Evolutionary conservation across 1,140 invertebrate species (phyloP), one percentile per base, ranked within the genome.

Genomic region (Caenorhabditis tropicalis): DNA sequence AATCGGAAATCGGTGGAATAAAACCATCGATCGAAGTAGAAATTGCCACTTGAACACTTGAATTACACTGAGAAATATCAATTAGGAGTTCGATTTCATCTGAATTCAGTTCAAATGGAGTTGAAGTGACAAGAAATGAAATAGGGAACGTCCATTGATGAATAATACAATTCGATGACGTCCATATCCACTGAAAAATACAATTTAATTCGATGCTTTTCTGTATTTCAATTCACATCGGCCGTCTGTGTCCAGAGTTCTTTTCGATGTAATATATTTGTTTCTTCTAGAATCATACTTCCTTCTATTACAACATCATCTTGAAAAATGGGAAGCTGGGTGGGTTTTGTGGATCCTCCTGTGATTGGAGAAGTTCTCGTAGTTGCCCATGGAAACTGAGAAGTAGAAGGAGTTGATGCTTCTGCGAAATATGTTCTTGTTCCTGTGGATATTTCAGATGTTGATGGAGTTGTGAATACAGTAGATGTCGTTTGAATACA

Each of bases 301-400:
- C 60, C 60, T 36, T 70, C 60, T n/a, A 70, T 70, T 9, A 70
- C 60, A 36, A 70, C 33, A n/a, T 70, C 60, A 70, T 70, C 60
- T 15, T 36, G n/a, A 5, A 24, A 21, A 36, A 29, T n/a, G 19
- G 24, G 21, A n/a, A n/a, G n/a, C n/a, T n/a, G n/a, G n/a, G n/a
- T n/a, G n/a, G n/a, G n/a, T n/a, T n/a, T n/a, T n/a, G n/a, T n/a
- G n/a, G 31, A 36, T 7, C 16, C 53, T 70, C 7, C 10, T 46
- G 43, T 9, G 43, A 12, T 16, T 46, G 10, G 43, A 46, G 43
- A 46, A 10, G 43, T 12, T 16, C 19, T 9, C 43, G 43, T 46
- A 0, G 43, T 46, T 46, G 10, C 43, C 1, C 10, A 46, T 46
- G 43, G 19, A 4, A n/a, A 51, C 49, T n/a, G 43, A 4, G n/a